Conservation (phyloP, 2,797 vertebrate species). For the Cossypha caffra region DNA sequence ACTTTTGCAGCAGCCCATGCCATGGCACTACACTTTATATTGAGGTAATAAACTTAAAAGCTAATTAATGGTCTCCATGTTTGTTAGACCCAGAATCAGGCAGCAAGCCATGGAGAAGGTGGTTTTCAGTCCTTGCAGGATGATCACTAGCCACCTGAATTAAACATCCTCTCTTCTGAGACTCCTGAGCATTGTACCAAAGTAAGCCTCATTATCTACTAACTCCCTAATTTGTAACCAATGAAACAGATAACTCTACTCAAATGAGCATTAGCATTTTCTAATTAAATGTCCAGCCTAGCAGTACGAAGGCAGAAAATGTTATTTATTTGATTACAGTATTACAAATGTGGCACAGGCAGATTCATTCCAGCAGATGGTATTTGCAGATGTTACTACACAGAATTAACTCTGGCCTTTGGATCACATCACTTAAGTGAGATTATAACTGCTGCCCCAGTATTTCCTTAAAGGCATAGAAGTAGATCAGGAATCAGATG, state of each 20-base stretch:
- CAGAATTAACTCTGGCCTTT: neutral
- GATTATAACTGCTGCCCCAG: neutral
- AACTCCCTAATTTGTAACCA: conserved; percentile 24
- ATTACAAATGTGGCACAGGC: neutral
- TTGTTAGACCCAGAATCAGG: neutral
- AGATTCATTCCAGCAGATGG: conserved; percentile 6
- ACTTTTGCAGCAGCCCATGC: neutral
- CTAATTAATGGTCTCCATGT: neutral
- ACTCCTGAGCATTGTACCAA: neutral
- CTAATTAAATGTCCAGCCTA: conserved; percentile 35
- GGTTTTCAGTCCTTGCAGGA: neutral
- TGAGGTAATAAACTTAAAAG: neutral
- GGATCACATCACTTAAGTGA: neutral
- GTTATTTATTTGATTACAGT: conserved; percentile 36
- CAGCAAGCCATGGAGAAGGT: neutral
- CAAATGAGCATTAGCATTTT: conserved; percentile 14
- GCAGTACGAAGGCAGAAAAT: neutral
- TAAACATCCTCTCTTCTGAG: conserved; percentile 3
- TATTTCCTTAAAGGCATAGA: neutral
- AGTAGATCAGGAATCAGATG: neutral
- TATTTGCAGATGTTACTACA: conserved; percentile 35
- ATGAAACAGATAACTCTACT: conserved; percentile 23
- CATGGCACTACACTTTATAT: neutral
- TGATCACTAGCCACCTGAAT: neutral
- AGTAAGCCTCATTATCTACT: conserved; percentile 11